phyloP scores from a whole-genome alignment of 37 sponge, comb jelly and placozoan species.

The Petrosia ficiformis region DNA sequence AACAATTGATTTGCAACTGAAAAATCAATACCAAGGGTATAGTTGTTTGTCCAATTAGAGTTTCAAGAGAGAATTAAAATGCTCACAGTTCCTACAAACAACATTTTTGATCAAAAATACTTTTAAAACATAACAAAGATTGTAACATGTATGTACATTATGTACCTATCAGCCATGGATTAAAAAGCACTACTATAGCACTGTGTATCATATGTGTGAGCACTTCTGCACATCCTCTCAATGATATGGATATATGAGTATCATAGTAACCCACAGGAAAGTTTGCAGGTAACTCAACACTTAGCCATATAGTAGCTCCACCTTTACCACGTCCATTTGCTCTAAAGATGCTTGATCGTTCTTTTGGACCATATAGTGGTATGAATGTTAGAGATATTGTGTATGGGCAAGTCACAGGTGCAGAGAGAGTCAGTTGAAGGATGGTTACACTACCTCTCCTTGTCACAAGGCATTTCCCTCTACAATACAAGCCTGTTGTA shows the following conservation, averaged over 20 bases:
- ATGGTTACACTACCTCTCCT: slow-evolving; percentile 59
- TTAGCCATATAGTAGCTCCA: slow-evolving; percentile 51
- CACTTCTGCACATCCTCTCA: slow-evolving; percentile 26
- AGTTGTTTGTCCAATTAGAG: no score
- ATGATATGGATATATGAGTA: slow-evolving; percentile 41
- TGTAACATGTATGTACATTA: slow-evolving; percentile 2
- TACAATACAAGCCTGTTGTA: slow-evolving; percentile 6
- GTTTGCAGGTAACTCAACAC: slow-evolving; percentile 58
- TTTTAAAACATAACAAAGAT: background rate
- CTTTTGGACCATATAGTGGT: slow-evolving; percentile 48
- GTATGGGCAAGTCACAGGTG: slow-evolving; percentile 26
- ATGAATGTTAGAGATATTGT: slow-evolving; percentile 59
- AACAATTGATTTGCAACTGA: no score
- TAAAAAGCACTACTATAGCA: slow-evolving; percentile 60
- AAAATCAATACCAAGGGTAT: no score
- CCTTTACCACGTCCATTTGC: slow-evolving; percentile 53
- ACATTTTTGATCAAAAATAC: no score
- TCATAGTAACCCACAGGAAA: slow-evolving; percentile 76
- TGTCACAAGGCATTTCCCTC: background rate
- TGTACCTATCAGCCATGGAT: slow-evolving; percentile 68
- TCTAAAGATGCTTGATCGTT: slow-evolving; percentile 66
- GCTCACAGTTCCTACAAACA: no score
- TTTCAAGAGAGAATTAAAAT: no score
- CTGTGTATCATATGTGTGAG: slow-evolving; percentile 52
- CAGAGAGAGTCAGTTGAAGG: slow-evolving; percentile 37